Evolutionary conservation across 2,797 vertebrate species (phyloP).

Genomic region (Eulemur mongoz): DNA sequence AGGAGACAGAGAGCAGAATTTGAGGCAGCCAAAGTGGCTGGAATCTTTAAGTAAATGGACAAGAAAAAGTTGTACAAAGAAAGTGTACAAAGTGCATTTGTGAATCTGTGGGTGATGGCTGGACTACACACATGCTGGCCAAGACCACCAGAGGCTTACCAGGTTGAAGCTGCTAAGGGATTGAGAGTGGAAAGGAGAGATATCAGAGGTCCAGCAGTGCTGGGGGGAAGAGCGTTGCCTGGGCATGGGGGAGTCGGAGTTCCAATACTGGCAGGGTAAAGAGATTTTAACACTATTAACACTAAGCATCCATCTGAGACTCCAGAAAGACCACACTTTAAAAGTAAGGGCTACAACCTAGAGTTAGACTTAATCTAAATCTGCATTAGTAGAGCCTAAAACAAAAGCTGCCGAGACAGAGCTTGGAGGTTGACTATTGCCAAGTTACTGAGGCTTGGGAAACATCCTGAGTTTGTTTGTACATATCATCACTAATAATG

Average conservation of each 20-base stretch:
- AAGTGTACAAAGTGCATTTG: neutral
- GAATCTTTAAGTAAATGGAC: neutral
- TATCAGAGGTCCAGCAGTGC: neutral
- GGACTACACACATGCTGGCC: neutral
- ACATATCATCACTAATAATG: neutral
- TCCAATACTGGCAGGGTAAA: neutral
- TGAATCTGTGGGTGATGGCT: neutral
- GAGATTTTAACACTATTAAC: slow-evolving; percentile 20
- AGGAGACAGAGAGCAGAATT: neutral
- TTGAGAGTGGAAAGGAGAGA: neutral
- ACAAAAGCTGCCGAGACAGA: neutral
- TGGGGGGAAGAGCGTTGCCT: neutral
- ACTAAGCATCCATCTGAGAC: neutral
- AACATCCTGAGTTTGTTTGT: neutral
- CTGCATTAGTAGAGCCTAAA: neutral
- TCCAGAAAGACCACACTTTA: neutral
- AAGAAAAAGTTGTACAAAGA: slow-evolving; percentile 14
- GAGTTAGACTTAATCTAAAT: slow-evolving; percentile 17
- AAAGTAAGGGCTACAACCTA: neutral
- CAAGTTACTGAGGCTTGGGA: neutral
- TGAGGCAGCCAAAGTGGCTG: neutral
- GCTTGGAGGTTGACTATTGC: neutral
- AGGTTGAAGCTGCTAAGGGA: neutral
- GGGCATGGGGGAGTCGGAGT: neutral
- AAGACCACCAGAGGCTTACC: neutral